These are phyloP conservation scores for Myiopsitta monachus DNA, from an alignment of 2,113 vertebrate genomes.

Conservation along the genomic window DNA sequence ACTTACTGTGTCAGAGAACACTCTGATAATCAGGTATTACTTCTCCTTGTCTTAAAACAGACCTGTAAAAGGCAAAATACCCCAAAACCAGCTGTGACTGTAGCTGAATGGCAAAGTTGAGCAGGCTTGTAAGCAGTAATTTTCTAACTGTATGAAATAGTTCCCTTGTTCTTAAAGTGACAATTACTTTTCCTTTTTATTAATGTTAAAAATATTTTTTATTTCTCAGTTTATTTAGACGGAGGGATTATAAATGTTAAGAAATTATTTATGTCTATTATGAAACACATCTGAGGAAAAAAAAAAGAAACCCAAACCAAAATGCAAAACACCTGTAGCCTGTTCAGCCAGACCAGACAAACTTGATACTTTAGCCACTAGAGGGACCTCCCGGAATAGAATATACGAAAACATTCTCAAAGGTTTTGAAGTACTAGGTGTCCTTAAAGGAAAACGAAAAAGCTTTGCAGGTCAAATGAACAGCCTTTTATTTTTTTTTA, in stretches of 20 bases:
- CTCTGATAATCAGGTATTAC: not conserved
- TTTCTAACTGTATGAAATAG: not conserved
- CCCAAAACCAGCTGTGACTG: not conserved
- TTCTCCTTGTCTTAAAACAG: not conserved
- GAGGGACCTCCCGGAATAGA: constrained; percentile 62
- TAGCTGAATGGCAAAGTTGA: not conserved
- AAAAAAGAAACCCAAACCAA: not conserved
- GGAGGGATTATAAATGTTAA: not conserved
- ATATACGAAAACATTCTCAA: not conserved
- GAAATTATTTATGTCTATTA: not conserved
- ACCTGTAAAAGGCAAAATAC: not conserved
- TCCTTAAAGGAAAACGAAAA: not conserved
- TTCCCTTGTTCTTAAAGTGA: not conserved
- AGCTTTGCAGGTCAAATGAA: not conserved
- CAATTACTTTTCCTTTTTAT: not conserved
- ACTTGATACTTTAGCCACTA: constrained; percentile 35
- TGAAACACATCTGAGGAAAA: not conserved
- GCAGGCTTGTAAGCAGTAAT: not conserved
- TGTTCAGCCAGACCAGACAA: not conserved
- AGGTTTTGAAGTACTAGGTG: not conserved
- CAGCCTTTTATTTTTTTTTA: not conserved
- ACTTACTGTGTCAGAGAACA: not conserved
- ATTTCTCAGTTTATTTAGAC: not conserved
- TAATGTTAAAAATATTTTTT: not conserved
- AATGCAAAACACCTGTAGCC: not conserved